Evolutionary conservation across 2,888 invertebrate species (phyloP), one percentile per base, ranked within the genome.

Genomic region (Mesorhabditis spiculigera): DNA sequence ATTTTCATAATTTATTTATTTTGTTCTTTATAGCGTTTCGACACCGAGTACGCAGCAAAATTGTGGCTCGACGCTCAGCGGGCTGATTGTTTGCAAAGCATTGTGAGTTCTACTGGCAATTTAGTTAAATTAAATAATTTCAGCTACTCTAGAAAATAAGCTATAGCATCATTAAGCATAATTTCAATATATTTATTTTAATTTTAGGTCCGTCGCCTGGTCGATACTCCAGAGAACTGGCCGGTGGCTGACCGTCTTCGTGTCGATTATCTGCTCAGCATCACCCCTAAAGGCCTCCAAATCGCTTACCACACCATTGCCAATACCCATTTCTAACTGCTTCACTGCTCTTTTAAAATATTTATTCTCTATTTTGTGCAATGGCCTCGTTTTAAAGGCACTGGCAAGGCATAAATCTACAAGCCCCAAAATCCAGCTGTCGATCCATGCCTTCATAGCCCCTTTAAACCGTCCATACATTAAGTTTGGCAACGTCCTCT

Each of bases 31-130:
- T 90, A 91, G 10, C 92, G 92, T 82, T 91, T 92, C 5, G 77
- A 78, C 5, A 78, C 79, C 71, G 79, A 76, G 44, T 73, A 76
- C 16, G 75, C 86, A 45, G 85, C 86, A 68, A 85, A 84, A 68
- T 77, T 93, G 70, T 94, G 94, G 94, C 86, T 94, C 74, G 94
- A 94, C 66, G 74, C 73, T 13, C 68, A 68, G 10, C 45, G 75
- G 43, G 77, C 75, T 42, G 58, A 75, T 50, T 50, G 58, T 50
- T 10, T 50, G 58, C 10, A 10, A n/a, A 50, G n/a, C n/a, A 50
- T 50, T 10, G 58, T 50, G 58, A 50, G 58, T 50, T 50, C n/a
- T 50, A n/a, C 58, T 50, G 8, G n/a, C 58, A 50, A 50, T 50
- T 50, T 50, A n/a, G 10, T 50, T n/a, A 50, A 10, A 50, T 13